phyloP scores from a whole-genome alignment of 2,888 invertebrate genomes.

The Xestia xanthographa region DNA sequence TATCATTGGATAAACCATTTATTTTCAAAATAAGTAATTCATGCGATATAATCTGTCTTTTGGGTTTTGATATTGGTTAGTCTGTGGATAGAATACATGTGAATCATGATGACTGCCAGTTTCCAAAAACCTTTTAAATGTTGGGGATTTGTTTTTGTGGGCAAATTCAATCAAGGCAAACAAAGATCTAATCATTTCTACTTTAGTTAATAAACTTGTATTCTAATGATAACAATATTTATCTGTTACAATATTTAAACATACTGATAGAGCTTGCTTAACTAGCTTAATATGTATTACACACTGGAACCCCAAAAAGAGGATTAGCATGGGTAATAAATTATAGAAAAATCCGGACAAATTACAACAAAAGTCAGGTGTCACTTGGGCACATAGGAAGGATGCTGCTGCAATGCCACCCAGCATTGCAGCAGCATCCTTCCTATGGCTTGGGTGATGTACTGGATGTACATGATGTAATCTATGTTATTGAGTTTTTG shows the following conservation, averaged over 20 bases:
- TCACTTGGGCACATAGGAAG: background rate
- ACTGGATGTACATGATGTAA: background rate
- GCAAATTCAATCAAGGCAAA: background rate
- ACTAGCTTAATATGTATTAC: background rate
- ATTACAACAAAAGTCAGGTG: background rate
- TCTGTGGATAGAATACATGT: background rate
- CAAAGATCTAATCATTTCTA: background rate
- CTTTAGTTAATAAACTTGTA: background rate
- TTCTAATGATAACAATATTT: slow-evolving; percentile 11
- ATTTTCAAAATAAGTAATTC: no score
- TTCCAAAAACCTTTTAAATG: background rate
- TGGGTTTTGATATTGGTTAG: slow-evolving; percentile 8
- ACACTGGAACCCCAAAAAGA: background rate
- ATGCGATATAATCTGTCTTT: background rate
- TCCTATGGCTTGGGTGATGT: no score
- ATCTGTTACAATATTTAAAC: slow-evolving; percentile 35
- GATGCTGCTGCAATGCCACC: no score
- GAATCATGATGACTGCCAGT: slow-evolving; percentile 3
- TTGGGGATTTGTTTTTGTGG: no score
- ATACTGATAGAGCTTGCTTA: background rate
- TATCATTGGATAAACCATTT: no score
- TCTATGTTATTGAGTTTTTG: background rate
- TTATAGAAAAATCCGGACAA: background rate
- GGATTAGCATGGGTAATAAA: background rate
- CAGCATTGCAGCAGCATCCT: background rate